These are phyloP conservation scores for Trilocha varians DNA, from an alignment of 2,888 invertebrate genomes.

Conservation along the genomic window DNA sequence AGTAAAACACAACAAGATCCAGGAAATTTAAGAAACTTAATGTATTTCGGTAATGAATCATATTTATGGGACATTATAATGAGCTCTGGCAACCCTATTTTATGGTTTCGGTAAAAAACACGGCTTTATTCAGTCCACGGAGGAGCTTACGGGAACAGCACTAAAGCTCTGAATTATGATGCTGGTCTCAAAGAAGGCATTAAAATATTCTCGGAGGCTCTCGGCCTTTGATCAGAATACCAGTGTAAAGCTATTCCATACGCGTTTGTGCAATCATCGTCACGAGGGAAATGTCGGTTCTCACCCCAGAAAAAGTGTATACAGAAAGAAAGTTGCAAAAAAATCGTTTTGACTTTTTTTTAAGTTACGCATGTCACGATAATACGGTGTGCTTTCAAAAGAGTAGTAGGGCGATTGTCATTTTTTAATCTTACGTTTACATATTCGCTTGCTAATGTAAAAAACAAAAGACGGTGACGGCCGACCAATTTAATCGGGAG, in stretches of 20 bases:
- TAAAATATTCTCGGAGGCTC: slow-evolving; percentile 30
- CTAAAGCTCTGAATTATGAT: slow-evolving; percentile 26
- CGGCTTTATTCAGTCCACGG: slow-evolving; percentile 22
- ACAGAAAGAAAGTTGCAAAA: background rate
- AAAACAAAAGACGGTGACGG: no score
- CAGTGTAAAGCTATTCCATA: slow-evolving; percentile 27
- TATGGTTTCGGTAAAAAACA: slow-evolving; percentile 2
- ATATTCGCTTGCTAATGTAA: no score
- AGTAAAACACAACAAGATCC: background rate
- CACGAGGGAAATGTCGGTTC: slow-evolving; percentile 32
- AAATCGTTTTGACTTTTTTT: background rate
- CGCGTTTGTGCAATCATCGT: slow-evolving; percentile 48
- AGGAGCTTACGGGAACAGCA: slow-evolving; percentile 14
- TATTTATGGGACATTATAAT: slow-evolving; percentile 1
- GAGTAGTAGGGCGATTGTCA: no score
- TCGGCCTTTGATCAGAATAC: slow-evolving; percentile 34
- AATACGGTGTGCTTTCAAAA: no score
- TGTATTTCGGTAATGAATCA: background rate
- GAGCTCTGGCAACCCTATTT: slow-evolving; percentile 2
- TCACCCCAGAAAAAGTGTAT: slow-evolving; percentile 19
- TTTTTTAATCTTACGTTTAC: no score
- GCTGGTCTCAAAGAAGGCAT: slow-evolving; percentile 28
- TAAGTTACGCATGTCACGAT: no score
- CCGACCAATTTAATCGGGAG: no score
- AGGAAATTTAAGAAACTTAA: background rate